Percentiles rank a stretch among this genome's conserved stretches.
These are phyloP conservation scores for Xanthorhoe designata DNA, from an alignment of 2,888 invertebrate species.

Conservation along the genomic window DNA sequence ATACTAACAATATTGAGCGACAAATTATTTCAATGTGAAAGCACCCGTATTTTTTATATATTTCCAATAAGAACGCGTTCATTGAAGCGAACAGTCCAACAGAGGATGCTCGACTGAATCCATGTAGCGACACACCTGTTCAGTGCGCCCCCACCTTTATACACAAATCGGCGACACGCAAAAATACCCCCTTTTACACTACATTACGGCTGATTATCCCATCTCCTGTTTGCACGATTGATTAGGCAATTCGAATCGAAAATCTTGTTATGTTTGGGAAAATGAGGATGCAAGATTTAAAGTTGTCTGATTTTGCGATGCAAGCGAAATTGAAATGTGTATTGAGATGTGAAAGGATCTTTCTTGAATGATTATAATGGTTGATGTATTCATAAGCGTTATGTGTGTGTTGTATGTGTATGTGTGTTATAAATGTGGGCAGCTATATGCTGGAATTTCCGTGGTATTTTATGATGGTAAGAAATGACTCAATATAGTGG, in stretches of 20 bases:
- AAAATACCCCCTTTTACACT: slow-evolving; percentile 30
- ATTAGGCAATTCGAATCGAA: slow-evolving; percentile 32
- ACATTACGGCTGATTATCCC: slow-evolving; percentile 25
- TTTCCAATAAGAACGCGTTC: slow-evolving; percentile 39
- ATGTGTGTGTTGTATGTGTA: no score
- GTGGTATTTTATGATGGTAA: not conserved
- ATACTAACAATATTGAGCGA: slow-evolving; percentile 14
- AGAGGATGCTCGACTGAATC: slow-evolving; percentile 34
- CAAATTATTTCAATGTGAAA: slow-evolving; percentile 30
- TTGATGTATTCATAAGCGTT: not conserved
- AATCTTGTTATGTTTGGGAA: slow-evolving; percentile 32
- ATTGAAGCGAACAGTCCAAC: slow-evolving; percentile 37
- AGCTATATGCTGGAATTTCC: not conserved
- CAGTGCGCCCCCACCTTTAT: slow-evolving; percentile 33
- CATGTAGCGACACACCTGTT: slow-evolving; percentile 40
- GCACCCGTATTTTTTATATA: slow-evolving; percentile 33
- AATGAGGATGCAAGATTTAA: slow-evolving; percentile 32
- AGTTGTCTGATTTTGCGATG: slow-evolving; percentile 32
- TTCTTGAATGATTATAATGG: slow-evolving; percentile 9
- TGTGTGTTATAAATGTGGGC: not conserved
- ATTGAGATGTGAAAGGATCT: slow-evolving; percentile 1
- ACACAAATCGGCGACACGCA: slow-evolving; percentile 23
- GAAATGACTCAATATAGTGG: not conserved
- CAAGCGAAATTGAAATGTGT: slow-evolving; percentile 23
- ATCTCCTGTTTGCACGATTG: slow-evolving; percentile 22